phyloP scores from a whole-genome alignment of 2,797 vertebrate genomes.

The Poecile montanus region DNA sequence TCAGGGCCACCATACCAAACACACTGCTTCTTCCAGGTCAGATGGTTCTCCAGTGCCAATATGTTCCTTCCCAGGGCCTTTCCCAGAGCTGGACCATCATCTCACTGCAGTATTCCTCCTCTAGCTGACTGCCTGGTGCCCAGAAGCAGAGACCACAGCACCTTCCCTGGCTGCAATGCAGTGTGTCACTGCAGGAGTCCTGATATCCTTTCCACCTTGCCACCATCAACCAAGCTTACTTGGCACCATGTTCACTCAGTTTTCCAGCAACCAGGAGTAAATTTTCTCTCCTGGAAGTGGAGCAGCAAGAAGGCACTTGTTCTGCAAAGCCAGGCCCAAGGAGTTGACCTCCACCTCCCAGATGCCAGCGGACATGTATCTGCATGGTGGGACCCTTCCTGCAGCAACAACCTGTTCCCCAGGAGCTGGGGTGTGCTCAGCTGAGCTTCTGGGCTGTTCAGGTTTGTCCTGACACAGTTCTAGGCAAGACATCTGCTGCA shows the following conservation, averaged over 20 bases:
- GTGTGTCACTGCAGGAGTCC: not conserved
- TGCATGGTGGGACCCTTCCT: not conserved
- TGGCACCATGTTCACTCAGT: not conserved
- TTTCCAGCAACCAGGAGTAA: not conserved
- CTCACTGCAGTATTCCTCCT: not conserved
- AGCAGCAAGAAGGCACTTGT: not conserved
- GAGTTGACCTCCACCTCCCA: not conserved
- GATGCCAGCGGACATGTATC: not conserved
- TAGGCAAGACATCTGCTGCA: not conserved
- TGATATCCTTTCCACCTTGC: not conserved
- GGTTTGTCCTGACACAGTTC: not conserved
- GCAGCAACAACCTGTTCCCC: not conserved
- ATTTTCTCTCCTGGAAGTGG: not conserved
- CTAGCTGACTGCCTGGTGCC: accelerated
- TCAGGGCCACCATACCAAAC: not conserved
- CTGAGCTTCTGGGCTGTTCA: not conserved
- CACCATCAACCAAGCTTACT: not conserved
- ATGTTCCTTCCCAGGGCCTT: not conserved
- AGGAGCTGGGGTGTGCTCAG: not conserved
- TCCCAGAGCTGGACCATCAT: not conserved
- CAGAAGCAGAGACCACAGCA: not conserved
- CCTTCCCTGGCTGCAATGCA: not conserved
- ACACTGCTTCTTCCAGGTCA: not conserved
- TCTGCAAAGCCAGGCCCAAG: not conserved
- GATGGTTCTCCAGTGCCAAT: not conserved